Evolutionary conservation across 1,140 invertebrate genomes (phyloP).

Genomic region (Dendrolimus kikuchii): DNA sequence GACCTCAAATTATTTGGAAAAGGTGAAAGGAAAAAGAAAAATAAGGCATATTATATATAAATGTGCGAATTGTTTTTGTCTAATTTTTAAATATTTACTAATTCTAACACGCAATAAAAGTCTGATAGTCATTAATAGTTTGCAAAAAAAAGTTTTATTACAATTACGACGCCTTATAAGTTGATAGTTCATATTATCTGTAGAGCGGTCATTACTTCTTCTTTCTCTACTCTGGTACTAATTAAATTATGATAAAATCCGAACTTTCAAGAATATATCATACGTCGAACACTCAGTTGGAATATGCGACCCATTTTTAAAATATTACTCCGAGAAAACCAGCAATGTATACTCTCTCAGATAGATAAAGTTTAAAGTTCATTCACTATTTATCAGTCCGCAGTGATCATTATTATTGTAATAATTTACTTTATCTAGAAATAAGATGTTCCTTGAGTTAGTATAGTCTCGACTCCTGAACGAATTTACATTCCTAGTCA

Average conservation of each 20-base stretch:
- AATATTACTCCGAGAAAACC: background rate
- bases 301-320: too few relatives aligned
- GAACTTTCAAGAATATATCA: slow-evolving; percentile 9
- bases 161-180: slow-evolving; percentile 12
- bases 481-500: background rate
- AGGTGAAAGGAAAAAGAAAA: too few relatives aligned
- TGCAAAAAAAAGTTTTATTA: slow-evolving; percentile 3
- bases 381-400: slow-evolving; percentile 5
- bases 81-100: too few relatives aligned
- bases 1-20: too few relatives aligned
- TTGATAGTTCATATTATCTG: slow-evolving; percentile 21
- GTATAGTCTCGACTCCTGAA: slow-evolving; percentile 10
- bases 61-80: too few relatives aligned
- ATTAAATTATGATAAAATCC: background rate
- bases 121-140: too few relatives aligned
- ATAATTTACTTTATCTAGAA: slow-evolving; percentile 21
- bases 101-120: too few relatives aligned
- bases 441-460: slow-evolving; percentile 17
- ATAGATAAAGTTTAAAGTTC: slow-evolving; percentile 17
- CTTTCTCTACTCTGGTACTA: slow-evolving; percentile 5
- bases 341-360: slow-evolving; percentile 15
- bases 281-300: slow-evolving; percentile 13
- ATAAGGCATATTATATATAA: too few relatives aligned
- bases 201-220: slow-evolving; percentile 33
- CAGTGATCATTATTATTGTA: slow-evolving; percentile 12